Evolutionary conservation across 2,797 vertebrate genomes (phyloP), one percentile per base, ranked within the genome.

Genomic region (Acanthopagrus latus): DNA sequence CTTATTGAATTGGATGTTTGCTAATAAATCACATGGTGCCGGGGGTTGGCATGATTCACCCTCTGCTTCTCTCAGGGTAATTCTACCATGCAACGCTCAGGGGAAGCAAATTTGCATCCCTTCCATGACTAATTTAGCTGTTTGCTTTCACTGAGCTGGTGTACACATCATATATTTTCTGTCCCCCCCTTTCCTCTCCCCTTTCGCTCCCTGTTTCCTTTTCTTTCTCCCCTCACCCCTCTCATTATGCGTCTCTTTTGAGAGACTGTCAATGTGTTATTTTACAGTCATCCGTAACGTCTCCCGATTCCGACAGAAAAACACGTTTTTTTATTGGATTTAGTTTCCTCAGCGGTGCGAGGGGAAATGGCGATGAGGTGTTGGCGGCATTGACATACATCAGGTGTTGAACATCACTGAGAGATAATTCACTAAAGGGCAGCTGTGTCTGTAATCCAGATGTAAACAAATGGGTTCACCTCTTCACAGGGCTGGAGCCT

Each of bases 1-100:
- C 88, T 93, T 92, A 94, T 94, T 93, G 92, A 94, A 94, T 94
- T 92, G 89, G 93, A 94, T 94, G 91, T 94, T 94, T 94, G 91
- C 88, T 93, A 89, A 93, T 94, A 95, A 94, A 93, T 94, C 88
- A 88, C 85, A 76, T 79, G 84, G 88, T 64, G 78, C 88, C 46
- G 72, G 79, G 76, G 80, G 87, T 85, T 88, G 86, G 89, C 91
- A 64, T 93, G 93, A 93, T 93, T 95, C 92, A 94, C 89, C 52
- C 86, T 81, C 86, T 62, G 83, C 89, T 92, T 86, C 90, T 92
- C 87, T 90, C 86, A 38, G 89, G 92, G 87, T 89, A 90, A 91
- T 94, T 95, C 91, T 82, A 83, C 89, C 80, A 78, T 90, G 86
- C 84, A 90, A 88, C 77, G 82, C 88, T 91, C 89, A 90, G 92